Conservation (phyloP, 2,797 vertebrate species). For the Petrocephalus schoutedeni region DNA sequence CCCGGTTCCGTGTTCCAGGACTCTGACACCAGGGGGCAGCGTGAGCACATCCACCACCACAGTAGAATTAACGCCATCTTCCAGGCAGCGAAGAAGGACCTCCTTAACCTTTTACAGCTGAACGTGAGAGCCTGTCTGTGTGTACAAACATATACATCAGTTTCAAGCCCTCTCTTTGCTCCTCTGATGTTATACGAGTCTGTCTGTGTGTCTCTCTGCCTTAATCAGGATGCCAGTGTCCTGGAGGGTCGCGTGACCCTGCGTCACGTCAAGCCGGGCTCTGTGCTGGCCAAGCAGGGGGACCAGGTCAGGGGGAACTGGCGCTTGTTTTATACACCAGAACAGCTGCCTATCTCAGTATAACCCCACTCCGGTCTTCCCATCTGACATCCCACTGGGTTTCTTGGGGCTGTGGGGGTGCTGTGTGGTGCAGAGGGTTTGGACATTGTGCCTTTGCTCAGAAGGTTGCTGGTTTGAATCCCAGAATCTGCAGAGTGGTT, state of each 20-base stretch:
- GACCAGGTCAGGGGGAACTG: constrained; percentile 74
- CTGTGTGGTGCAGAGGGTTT: background rate
- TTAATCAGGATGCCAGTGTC: constrained; percentile 64
- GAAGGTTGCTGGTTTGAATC: background rate
- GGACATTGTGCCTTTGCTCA: background rate
- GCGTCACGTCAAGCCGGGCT: constrained; percentile 80
- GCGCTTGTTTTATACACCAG: background rate
- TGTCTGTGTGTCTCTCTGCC: background rate
- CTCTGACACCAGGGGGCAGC: constrained; percentile 47
- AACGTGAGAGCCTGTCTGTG: constrained; percentile 60
- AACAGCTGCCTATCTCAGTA: background rate
- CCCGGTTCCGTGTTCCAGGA: constrained; percentile 76
- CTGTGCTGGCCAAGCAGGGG: constrained; percentile 77
- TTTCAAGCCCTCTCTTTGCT: background rate
- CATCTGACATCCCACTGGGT: background rate
- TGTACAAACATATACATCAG: background rate
- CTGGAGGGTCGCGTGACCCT: constrained; percentile 78
- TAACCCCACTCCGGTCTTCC: background rate
- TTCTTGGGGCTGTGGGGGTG: background rate
- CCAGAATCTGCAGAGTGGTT: background rate
- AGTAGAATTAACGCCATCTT: constrained; percentile 70
- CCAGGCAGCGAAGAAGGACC: constrained; percentile 82
- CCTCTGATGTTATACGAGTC: background rate
- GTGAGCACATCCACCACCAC: constrained; percentile 54
- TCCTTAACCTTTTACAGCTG: constrained; percentile 78